Conservation (phyloP, 1,140 invertebrate genomes). For the Alviniconcha marisindica region DNA sequence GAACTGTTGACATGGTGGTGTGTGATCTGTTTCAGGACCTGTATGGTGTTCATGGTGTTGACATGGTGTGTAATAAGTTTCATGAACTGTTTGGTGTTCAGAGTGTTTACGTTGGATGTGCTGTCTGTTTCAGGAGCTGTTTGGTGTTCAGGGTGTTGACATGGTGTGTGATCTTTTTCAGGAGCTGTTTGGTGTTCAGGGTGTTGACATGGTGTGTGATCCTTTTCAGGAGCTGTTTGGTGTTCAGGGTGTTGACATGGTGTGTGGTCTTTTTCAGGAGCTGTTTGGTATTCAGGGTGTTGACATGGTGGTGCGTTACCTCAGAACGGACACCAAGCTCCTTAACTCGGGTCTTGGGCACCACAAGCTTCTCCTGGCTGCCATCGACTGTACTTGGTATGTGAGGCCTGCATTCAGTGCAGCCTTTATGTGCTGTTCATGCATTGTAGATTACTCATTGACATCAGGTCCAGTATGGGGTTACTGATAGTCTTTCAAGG, state of each 20-base stretch:
- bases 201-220: background rate
- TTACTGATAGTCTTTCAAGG: no score
- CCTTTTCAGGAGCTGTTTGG: conserved; percentile 58
- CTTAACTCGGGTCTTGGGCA: conserved; percentile 74
- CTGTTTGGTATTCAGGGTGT: conserved; percentile 74
- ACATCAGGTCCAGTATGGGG: no score
- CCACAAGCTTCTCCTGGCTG: conserved; percentile 72
- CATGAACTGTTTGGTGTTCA: background rate
- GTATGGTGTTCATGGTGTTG: background rate
- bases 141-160: background rate
- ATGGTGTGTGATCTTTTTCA: background rate
- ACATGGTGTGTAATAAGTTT: background rate
- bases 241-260: conserved; percentile 70
- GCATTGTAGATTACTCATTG: no score
- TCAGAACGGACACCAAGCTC: conserved; percentile 69
- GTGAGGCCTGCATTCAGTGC: no score
- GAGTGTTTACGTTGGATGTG: background rate
- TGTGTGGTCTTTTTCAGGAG: conserved; percentile 60
- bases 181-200: conserved; percentile 1
- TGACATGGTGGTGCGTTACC: conserved; percentile 70
- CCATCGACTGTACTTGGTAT: conserved; percentile 75
- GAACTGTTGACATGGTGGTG: no score
- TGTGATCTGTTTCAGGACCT: background rate
- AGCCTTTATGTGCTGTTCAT: no score
- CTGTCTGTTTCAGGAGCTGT: background rate